phyloP scores from a whole-genome alignment of 2,888 invertebrate genomes.

The Aleiodes alternator region DNA sequence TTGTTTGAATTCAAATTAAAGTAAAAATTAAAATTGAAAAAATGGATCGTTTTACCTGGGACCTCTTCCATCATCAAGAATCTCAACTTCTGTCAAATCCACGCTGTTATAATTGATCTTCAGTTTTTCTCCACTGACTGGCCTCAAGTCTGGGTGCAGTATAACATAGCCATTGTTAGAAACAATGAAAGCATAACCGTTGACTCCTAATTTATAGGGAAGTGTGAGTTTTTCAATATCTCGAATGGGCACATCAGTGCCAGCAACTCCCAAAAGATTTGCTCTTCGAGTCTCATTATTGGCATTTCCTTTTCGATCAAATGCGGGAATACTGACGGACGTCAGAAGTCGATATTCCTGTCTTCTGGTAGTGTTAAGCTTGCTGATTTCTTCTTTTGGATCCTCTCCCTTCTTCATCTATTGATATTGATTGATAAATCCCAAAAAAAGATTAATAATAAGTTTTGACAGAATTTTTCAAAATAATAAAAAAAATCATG shows the following conservation, averaged over 20 bases:
- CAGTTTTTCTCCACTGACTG: constrained; percentile 83
- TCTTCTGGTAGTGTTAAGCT: constrained; percentile 62
- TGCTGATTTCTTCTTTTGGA: constrained; percentile 36
- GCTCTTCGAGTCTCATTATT: constrained; percentile 81
- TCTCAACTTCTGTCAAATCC: constrained; percentile 96
- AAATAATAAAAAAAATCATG: not conserved
- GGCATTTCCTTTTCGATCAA: constrained; percentile 83
- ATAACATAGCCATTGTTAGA: constrained; percentile 98
- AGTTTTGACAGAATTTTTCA: not conserved
- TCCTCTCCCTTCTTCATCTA: constrained; percentile 62
- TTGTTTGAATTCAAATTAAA: too few relatives aligned
- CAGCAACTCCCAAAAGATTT: constrained; percentile 94
- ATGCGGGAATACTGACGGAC: constrained; percentile 95
- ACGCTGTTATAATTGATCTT: constrained; percentile 98
- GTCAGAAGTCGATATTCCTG: constrained; percentile 85
- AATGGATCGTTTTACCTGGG: constrained; percentile 77
- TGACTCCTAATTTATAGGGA: constrained; percentile 96
- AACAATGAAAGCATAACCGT: constrained; percentile 96
- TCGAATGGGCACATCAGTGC: constrained; percentile 94
- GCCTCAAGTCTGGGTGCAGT: constrained; percentile 94
- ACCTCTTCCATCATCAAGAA: constrained; percentile 83
- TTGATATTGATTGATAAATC: constrained; percentile 52
- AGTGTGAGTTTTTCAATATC: constrained; percentile 93
- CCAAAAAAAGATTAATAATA: not conserved
- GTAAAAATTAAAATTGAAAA: too few relatives aligned